phyloP scores from a whole-genome alignment of 2,888 invertebrate genomes.

The Drosophila lutescens region DNA sequence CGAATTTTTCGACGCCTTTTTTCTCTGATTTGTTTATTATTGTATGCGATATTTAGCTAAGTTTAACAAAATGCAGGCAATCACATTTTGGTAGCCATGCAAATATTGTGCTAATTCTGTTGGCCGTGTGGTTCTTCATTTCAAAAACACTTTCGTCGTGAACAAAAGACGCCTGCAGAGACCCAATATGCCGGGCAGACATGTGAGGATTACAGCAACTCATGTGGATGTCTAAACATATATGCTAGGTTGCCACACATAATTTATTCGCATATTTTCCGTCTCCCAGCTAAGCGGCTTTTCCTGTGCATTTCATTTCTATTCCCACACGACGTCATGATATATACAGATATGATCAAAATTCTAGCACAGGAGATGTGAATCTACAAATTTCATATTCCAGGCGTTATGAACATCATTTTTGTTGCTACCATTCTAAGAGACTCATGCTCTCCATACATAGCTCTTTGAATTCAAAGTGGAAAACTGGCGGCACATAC shows the following conservation, averaged over 20 bases:
- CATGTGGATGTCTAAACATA: conserved; percentile 3
- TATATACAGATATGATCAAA: conserved; percentile 14
- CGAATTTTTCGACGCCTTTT: background rate
- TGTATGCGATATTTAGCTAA: conserved; percentile 29
- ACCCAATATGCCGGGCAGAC: conserved; percentile 26
- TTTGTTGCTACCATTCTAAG: background rate
- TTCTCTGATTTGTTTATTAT: conserved; percentile 38
- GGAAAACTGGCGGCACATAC: background rate
- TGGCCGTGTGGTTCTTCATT: conserved; percentile 18
- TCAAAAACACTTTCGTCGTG: conserved; percentile 26
- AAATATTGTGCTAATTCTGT: conserved; percentile 27
- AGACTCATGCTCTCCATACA: background rate
- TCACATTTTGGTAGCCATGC: conserved; percentile 37
- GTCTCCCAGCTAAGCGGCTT: conserved; percentile 41
- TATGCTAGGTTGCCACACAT: conserved; percentile 38
- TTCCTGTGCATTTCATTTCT: conserved; percentile 30
- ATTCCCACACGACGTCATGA: conserved; percentile 17
- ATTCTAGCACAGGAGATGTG: background rate
- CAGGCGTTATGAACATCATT: background rate
- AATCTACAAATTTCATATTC: background rate
- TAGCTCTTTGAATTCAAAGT: background rate
- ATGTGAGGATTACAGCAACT: conserved; percentile 37
- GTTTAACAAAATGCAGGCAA: conserved; percentile 31
- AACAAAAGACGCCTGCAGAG: conserved; percentile 27
- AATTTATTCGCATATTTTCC: conserved; percentile 48